Evolutionary conservation across 2,888 invertebrate genomes (phyloP).

Genomic region (Balanococcus diminutus): DNA sequence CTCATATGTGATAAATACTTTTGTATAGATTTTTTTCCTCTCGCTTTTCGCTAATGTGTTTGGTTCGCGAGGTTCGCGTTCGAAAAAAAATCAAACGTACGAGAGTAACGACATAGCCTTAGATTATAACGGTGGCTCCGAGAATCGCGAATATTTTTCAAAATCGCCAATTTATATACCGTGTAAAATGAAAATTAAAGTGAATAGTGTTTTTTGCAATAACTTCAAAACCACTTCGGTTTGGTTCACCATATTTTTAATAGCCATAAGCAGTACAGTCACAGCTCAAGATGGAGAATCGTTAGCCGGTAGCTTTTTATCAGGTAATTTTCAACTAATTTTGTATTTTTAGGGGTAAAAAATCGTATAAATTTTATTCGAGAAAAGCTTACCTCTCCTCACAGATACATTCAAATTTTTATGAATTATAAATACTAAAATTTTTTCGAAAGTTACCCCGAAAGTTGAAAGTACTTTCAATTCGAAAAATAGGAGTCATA

Average conservation of each 20-base stretch:
- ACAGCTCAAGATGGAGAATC: slow-evolving; percentile 69
- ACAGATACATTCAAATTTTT: no score
- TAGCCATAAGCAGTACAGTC: slow-evolving; percentile 27
- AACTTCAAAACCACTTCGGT: slow-evolving; percentile 22
- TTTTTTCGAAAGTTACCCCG: not conserved
- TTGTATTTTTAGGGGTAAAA: slow-evolving; percentile 21
- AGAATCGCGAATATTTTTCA: not conserved
- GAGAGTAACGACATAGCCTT: not conserved
- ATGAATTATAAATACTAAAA: not conserved
- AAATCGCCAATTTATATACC: not conserved
- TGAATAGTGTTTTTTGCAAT: slow-evolving; percentile 25
- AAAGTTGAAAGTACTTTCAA: not conserved
- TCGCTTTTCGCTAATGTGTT: slow-evolving; percentile 25
- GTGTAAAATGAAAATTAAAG: slow-evolving; percentile 30
- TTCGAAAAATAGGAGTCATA: not conserved
- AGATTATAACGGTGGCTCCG: not conserved
- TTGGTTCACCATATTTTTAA: slow-evolving; percentile 47
- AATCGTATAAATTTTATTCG: no score
- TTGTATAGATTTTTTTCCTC: slow-evolving; percentile 18
- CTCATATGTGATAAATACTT: slow-evolving; percentile 25
- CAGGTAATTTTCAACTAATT: slow-evolving; percentile 70
- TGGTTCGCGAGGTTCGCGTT: not conserved
- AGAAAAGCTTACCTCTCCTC: no score
- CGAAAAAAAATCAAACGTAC: not conserved
- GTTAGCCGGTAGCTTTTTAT: slow-evolving; percentile 79